These are phyloP conservation scores for Cryptosula pallasiana DNA, from an alignment of 2,888 invertebrate genomes.

Conservation along the genomic window DNA sequence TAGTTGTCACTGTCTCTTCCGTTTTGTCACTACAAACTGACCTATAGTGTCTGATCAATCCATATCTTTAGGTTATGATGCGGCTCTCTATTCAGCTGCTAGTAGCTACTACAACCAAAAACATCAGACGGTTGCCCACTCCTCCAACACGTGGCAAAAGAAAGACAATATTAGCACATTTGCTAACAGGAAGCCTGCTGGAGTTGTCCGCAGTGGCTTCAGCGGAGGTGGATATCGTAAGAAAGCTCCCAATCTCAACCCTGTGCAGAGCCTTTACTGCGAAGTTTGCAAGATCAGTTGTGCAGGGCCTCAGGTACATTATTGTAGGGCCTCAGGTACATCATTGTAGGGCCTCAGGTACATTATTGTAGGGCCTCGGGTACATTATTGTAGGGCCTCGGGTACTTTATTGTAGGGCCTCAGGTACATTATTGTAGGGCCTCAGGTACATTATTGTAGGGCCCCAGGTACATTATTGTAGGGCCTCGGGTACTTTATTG, in stretches of 20 bases:
- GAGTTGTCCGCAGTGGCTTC: slow-evolving; percentile 63
- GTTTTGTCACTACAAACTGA: too few relatives aligned
- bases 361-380: too few relatives aligned
- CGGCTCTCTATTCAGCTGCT: slow-evolving; percentile 90
- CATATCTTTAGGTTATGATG: slow-evolving; percentile 78
- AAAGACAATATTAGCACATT: slow-evolving; percentile 55
- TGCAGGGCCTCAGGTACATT: slow-evolving; percentile 83
- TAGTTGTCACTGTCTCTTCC: too few relatives aligned
- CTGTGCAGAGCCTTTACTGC: slow-evolving; percentile 76
- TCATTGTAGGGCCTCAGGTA: too few relatives aligned
- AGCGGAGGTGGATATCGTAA: slow-evolving; percentile 37
- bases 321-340: too few relatives aligned
- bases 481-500: too few relatives aligned
- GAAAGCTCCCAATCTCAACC: slow-evolving; percentile 55
- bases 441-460: too few relatives aligned
- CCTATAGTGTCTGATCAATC: too few relatives aligned
- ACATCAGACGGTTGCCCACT: slow-evolving; percentile 81
- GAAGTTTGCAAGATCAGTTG: slow-evolving; percentile 98
- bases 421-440: too few relatives aligned
- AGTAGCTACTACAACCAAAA: slow-evolving; percentile 85
- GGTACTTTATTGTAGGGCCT: too few relatives aligned
- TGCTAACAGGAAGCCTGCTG: background rate
- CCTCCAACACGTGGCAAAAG: slow-evolving; percentile 31
- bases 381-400: too few relatives aligned
- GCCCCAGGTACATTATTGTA: too few relatives aligned